phyloP scores from a whole-genome alignment of 2,888 invertebrate genomes.

The Volucella bombylans region DNA sequence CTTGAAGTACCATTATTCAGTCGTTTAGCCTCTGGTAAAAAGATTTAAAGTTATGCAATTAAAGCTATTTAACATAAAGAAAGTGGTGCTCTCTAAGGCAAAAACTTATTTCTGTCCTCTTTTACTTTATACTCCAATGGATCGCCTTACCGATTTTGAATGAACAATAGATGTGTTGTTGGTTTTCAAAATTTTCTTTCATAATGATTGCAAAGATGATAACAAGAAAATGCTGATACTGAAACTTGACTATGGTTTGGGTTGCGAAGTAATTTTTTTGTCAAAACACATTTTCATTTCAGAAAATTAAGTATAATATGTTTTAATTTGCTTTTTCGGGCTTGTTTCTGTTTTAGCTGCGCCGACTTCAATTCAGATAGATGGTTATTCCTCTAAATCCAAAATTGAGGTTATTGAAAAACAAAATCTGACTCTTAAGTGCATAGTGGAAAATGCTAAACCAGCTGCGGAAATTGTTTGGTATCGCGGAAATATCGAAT shows the following conservation, averaged over 20 bases:
- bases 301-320: neutral
- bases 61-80: slow-evolving; percentile 70
- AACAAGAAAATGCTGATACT: neutral
- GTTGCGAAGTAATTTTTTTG: too few relatives aligned
- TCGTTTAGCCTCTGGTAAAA: slow-evolving; percentile 66
- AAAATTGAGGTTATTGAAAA: slow-evolving; percentile 80
- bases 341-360: slow-evolving; percentile 75
- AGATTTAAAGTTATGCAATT: slow-evolving; percentile 70
- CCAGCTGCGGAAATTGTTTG: slow-evolving; percentile 80
- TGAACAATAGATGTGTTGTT: slow-evolving; percentile 48
- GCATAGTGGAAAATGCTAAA: slow-evolving; percentile 80
- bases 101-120: slow-evolving; percentile 8
- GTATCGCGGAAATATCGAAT: slow-evolving; percentile 79
- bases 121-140: neutral
- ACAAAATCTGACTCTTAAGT: slow-evolving; percentile 80
- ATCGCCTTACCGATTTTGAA: slow-evolving; percentile 22
- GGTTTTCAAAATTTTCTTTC: slow-evolving; percentile 43
- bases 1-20: slow-evolving; percentile 61
- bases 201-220: neutral
- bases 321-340: slow-evolving; percentile 28
- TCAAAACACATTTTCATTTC: too few relatives aligned
- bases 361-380: slow-evolving; percentile 79
- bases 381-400: slow-evolving; percentile 80
- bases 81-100: slow-evolving; percentile 62
- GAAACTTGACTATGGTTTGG: too few relatives aligned